Evolutionary conservation across 2,113 vertebrate species (phyloP), one percentile per base, ranked within the genome.

Genomic region (Lepidothrix coronata): DNA sequence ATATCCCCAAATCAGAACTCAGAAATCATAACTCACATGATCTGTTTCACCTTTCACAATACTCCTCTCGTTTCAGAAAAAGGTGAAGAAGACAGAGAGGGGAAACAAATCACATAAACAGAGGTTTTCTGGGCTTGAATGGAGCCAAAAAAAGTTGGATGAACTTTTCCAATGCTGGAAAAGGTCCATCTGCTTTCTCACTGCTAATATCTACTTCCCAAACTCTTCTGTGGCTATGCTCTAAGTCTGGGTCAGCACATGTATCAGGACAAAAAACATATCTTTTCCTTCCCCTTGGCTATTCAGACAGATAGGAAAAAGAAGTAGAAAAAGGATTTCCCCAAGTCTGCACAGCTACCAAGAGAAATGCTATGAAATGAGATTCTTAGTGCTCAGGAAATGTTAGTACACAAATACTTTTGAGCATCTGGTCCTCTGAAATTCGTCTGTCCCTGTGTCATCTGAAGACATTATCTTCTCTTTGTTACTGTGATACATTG

Each of bases 101-200:
- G 46, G 27, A 5, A 16, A 66, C 35, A 14, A 12, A 88, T 46
- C 39, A 37, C 55, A 91, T 81, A 88, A 68, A 82, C 85, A 73
- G 44, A 90, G 15, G 6, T 77, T 91, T 94, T 80, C 63, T 9
- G 49, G 54, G 86, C 76, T 92, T 89, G 84, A 87, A 59, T 75
- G 65, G n/a, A 92, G 44, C 67, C 94, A 95, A 86, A 95, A 90
- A 94, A 93, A 51, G 43, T 68, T 95, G 74, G 57, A 82, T 33
- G 57, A 91, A 92, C 91, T 89, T 96, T 83, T 89, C 71, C 30
- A 23, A 4, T 31, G 46, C 55, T 93, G 90, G 90, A 88, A 83
- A 68, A 75, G 4, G 8, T 86, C 88, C 79, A 92, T 51, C 61
- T 80, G 20, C 51, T 82, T 78, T 82, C 62, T 81, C 41, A 37